These are phyloP conservation scores for Rhinogobio ventralis DNA, from an alignment of 2,797 vertebrate species.

Conservation along the genomic window DNA sequence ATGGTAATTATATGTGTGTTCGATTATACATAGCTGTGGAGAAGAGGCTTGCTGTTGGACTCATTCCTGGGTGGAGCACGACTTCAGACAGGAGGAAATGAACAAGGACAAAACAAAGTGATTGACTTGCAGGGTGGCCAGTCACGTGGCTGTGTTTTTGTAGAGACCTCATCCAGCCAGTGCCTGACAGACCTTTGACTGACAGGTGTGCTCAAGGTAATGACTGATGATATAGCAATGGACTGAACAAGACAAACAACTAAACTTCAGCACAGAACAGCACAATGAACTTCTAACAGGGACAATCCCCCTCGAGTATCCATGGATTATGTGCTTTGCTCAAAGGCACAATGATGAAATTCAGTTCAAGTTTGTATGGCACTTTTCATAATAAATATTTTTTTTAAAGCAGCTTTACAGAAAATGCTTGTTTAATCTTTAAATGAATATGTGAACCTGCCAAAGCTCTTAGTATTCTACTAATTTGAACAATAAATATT, in stretches of 20 bases:
- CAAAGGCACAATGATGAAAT: background rate
- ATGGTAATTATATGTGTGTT: constrained; percentile 24
- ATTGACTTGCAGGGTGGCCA: constrained; percentile 72
- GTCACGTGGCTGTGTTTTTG: constrained; percentile 66
- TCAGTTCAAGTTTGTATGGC: background rate
- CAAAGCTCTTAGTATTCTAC: background rate
- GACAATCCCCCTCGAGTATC: background rate
- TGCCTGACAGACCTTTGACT: constrained; percentile 75
- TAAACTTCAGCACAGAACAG: background rate
- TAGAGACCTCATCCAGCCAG: constrained; percentile 79
- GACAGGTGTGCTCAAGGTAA: background rate
- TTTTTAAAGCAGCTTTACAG: background rate
- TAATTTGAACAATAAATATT: background rate
- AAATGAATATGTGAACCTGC: background rate
- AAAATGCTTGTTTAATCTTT: background rate
- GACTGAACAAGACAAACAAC: background rate
- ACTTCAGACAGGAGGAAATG: constrained; percentile 70
- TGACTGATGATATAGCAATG: background rate
- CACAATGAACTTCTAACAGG: background rate
- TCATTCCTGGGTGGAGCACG: constrained; percentile 72
- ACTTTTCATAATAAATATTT: background rate
- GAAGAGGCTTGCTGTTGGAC: constrained; percentile 76
- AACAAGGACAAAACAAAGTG: constrained; percentile 70
- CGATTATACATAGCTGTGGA: constrained; percentile 74
- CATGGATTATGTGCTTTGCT: background rate